A percentile compares a stretch with the other conserved stretches of the same genome.
These are phyloP conservation scores for Agelas oroides DNA, from an alignment of 37 sponge, comb jelly and placozoan species.

Conservation along the genomic window DNA sequence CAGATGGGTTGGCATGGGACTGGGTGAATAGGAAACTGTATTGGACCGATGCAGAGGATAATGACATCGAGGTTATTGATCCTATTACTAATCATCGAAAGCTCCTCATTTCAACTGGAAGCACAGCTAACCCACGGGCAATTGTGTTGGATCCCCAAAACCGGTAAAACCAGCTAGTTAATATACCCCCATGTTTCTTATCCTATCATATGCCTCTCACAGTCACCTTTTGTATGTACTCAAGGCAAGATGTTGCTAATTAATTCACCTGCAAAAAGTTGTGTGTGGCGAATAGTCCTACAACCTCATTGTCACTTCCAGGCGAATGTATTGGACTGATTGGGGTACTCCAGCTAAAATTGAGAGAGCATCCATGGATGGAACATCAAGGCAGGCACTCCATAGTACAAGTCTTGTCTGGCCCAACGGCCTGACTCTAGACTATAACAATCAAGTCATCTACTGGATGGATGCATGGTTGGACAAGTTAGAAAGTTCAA, in stretches of 20 bases:
- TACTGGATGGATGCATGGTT: slow-evolving; percentile 35
- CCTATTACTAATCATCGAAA: background rate
- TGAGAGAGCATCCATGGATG: slow-evolving; percentile 68
- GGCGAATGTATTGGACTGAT: slow-evolving; percentile 68
- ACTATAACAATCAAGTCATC: slow-evolving; percentile 21
- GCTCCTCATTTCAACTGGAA: background rate
- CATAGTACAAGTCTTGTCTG: slow-evolving; percentile 16
- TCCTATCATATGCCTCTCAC: no score
- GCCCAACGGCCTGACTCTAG: slow-evolving; percentile 53
- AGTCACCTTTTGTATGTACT: no score
- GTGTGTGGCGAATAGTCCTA: no score
- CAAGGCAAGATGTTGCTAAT: no score
- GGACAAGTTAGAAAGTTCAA: slow-evolving; percentile 29
- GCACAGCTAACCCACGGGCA: background rate
- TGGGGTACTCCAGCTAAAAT: slow-evolving; percentile 64
- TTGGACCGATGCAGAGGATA: slow-evolving; percentile 56
- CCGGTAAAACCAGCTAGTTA: no score
- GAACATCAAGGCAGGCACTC: slow-evolving; percentile 18
- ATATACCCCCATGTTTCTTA: no score
- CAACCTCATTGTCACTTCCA: background rate
- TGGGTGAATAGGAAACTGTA: slow-evolving; percentile 77
- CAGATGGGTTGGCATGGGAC: slow-evolving; percentile 73
- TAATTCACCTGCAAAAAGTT: no score
- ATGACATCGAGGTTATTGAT: slow-evolving; percentile 23
- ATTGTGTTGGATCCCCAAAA: slow-evolving; percentile 40